Conservation (phyloP, 2,888 invertebrate species). For the Meganola albula region DNA sequence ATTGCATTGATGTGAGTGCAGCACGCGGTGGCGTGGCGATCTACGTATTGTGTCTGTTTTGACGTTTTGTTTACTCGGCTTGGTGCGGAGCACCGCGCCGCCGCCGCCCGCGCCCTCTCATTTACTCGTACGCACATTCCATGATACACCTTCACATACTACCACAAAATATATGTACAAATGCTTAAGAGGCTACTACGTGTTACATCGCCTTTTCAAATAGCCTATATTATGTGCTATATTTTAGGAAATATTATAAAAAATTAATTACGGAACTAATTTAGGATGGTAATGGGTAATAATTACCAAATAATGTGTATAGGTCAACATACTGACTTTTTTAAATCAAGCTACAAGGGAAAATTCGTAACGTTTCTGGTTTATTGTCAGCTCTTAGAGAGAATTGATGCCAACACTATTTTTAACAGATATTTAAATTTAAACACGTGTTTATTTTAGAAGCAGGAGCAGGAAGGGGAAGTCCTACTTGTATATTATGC, state of each 20-base stretch:
- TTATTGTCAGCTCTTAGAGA: slow-evolving; percentile 56
- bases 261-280: too few species aligned
- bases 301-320: too few species aligned
- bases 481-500: slow-evolving; percentile 59
- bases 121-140: slow-evolving; percentile 48
- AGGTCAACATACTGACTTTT: too few species aligned
- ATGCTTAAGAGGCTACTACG: slow-evolving; percentile 38
- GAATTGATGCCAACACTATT: slow-evolving; percentile 58
- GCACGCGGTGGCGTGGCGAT: background rate
- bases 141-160: slow-evolving; percentile 42
- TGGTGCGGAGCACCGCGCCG: slow-evolving; percentile 36
- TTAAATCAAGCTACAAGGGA: too few species aligned
- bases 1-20: too few species aligned
- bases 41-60: slow-evolving; percentile 38
- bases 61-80: slow-evolving; percentile 68
- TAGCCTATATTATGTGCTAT: slow-evolving; percentile 25
- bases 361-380: slow-evolving; percentile 55
- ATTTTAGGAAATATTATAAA: slow-evolving; percentile 25
- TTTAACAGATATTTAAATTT: slow-evolving; percentile 57
- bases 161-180: slow-evolving; percentile 52
- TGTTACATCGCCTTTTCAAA: slow-evolving; percentile 35
- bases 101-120: slow-evolving; percentile 30
- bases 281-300: too few species aligned
- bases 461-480: slow-evolving; percentile 64
- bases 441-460: slow-evolving; percentile 62